Evolutionary conservation across 2,797 vertebrate genomes (phyloP).

Genomic region (Lepus townsendii): DNA sequence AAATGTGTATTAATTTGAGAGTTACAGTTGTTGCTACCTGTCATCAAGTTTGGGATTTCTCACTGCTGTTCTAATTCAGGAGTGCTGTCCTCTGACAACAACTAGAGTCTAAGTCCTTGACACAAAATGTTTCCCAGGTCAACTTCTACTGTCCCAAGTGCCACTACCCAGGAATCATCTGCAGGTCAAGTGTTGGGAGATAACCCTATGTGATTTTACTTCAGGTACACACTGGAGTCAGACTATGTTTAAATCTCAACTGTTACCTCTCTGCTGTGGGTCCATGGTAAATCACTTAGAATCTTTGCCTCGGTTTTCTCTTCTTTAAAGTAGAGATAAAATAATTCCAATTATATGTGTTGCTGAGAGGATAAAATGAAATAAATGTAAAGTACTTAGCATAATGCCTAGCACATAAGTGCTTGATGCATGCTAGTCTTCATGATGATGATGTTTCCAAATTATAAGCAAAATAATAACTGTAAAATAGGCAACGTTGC

Average conservation of each 20-base stretch:
- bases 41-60: neutral
- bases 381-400: neutral
- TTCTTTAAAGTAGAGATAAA: slow-evolving; percentile 10
- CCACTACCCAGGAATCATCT: neutral
- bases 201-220: neutral
- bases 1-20: neutral
- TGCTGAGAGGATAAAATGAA: neutral
- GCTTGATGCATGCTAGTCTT: neutral
- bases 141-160: too few relatives aligned
- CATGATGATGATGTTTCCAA: neutral
- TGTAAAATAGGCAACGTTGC: neutral
- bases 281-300: neutral
- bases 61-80: neutral
- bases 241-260: neutral
- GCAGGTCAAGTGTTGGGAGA: neutral
- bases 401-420: neutral
- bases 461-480: slow-evolving; percentile 3
- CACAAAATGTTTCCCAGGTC: neutral
- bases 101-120: neutral
- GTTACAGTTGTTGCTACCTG: neutral
- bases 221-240: neutral
- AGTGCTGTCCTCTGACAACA: neutral
- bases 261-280: neutral
- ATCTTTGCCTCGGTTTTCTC: slow-evolving; percentile 20
- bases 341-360: neutral